Evolutionary conservation across 2,888 invertebrate genomes (phyloP).

Genomic region (Platynereis dumerilii): DNA sequence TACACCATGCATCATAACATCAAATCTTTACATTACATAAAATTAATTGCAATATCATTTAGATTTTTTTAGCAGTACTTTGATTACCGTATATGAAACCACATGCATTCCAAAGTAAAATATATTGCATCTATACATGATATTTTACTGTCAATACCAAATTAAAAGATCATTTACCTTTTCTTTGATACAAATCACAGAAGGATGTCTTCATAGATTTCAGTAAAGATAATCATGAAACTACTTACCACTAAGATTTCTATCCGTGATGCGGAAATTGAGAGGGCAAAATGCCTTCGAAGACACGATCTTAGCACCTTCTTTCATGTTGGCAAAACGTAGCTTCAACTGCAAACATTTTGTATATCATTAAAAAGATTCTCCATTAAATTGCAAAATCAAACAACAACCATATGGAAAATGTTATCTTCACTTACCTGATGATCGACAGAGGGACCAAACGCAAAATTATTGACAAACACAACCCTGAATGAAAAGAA

Average conservation of each 20-base stretch:
- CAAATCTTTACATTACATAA: background rate
- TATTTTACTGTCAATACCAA: no score
- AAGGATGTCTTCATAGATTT: no score
- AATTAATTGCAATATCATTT: background rate
- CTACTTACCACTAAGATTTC: constrained; percentile 86
- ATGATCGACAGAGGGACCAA: constrained; percentile 96
- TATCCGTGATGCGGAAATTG: constrained; percentile 96
- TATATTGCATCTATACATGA: no score
- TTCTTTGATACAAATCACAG: background rate
- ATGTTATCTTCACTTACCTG: constrained; percentile 53
- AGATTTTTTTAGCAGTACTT: no score
- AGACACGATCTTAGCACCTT: constrained; percentile 89
- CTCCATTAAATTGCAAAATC: background rate
- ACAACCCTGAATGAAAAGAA: constrained; percentile 71
- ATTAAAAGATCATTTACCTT: background rate
- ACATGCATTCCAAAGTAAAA: no score
- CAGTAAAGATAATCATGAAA: no score
- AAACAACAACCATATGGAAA: background rate
- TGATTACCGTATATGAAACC: no score
- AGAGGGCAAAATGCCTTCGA: constrained; percentile 99
- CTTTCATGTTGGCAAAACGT: constrained; percentile 90
- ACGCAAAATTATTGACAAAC: constrained; percentile 99
- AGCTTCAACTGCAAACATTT: constrained; percentile 82
- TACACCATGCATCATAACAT: no score
- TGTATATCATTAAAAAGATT: constrained; percentile 11